Conservation (phyloP, 2,113 vertebrate species). For the Alligator sinensis region DNA sequence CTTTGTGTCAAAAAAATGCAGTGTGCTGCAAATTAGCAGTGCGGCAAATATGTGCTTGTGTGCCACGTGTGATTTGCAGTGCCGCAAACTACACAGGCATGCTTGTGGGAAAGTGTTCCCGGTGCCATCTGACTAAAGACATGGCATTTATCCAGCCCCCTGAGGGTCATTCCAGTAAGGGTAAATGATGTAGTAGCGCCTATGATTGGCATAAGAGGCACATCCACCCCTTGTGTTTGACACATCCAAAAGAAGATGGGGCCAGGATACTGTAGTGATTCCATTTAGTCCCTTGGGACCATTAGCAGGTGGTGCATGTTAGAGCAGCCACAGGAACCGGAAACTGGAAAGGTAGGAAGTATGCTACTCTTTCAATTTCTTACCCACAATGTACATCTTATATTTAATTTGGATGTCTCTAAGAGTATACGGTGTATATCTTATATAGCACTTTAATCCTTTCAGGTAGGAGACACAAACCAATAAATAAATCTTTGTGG, state of each 20-base stretch:
- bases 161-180: not conserved
- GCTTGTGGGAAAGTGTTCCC: not conserved
- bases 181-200: not conserved
- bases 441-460: not conserved
- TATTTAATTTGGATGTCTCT: not conserved
- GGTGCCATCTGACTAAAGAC: not conserved
- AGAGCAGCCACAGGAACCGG: not conserved
- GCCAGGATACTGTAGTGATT: not conserved
- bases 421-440: not conserved
- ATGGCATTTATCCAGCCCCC: not conserved
- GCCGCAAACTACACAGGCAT: not conserved
- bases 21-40: too few relatives aligned
- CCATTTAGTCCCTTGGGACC: not conserved
- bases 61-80: not conserved
- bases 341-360: not conserved
- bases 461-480: not conserved
- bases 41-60: not conserved
- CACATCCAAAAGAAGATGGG: not conserved
- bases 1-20: too few relatives aligned
- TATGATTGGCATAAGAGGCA: not conserved
- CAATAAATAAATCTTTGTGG: rapidly evolving
- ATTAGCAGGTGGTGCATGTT: not conserved
- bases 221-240: not conserved
- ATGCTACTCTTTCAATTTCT: not conserved
- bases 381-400: not conserved